Conservation (phyloP, 2,888 invertebrate species). For the Scaptomyza polygonia region DNA sequence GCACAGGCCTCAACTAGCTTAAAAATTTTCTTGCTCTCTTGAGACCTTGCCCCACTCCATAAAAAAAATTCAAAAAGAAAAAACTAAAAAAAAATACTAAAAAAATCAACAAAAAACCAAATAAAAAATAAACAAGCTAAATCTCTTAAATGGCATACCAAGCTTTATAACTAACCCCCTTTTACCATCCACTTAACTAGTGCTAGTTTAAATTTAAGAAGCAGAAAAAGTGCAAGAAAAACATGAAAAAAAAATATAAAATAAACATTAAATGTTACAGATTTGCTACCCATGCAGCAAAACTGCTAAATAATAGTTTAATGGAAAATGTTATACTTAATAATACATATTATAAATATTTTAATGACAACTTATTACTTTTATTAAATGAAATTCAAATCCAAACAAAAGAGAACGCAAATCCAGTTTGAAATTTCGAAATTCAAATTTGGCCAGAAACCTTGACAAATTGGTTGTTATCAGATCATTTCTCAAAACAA, state of each 20-base stretch:
- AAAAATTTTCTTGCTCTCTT: constrained; percentile 53
- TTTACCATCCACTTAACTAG: constrained; percentile 70
- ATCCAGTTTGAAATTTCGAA: constrained; percentile 14
- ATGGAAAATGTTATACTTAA: constrained; percentile 70
- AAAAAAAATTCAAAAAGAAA: constrained; percentile 12
- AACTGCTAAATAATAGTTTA: constrained; percentile 72
- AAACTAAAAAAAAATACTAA: constrained; percentile 24
- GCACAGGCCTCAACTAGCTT: constrained; percentile 49
- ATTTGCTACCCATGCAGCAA: constrained; percentile 61
- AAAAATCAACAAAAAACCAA: constrained; percentile 18
- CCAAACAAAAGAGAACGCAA: constrained; percentile 37
- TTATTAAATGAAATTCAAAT: constrained; percentile 55
- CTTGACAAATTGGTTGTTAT: constrained; percentile 13
- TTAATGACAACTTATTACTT: constrained; percentile 47
- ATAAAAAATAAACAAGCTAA: constrained; percentile 44
- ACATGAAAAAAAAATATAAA: constrained; percentile 34
- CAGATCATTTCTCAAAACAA: not conserved
- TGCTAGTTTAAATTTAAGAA: constrained; percentile 56
- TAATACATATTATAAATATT: constrained; percentile 60
- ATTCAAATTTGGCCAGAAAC: constrained; percentile 16
- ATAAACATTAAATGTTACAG: constrained; percentile 56
- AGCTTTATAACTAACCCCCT: constrained; percentile 65
- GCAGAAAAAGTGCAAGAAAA: constrained; percentile 25
- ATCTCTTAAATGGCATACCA: constrained; percentile 57
- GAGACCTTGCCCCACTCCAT: constrained; percentile 37